Conservation (phyloP, 2,113 vertebrate genomes). For the Oncorhynchus keta region DNA sequence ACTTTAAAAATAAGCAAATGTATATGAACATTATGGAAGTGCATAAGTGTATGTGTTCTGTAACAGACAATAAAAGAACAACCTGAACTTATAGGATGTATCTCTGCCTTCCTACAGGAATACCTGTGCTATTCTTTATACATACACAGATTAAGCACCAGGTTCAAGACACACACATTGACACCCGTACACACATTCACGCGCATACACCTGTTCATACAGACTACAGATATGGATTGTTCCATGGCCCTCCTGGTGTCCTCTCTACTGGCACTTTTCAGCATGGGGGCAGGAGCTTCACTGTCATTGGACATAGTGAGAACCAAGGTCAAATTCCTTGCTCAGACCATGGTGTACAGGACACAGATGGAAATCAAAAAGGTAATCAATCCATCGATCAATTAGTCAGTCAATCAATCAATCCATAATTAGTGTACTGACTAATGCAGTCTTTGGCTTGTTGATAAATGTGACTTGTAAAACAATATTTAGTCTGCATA, state of each 20-base stretch:
- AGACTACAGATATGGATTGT: slow-evolving; percentile 63
- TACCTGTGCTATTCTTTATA: no score
- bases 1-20: slow-evolving; percentile 11
- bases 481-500: background rate
- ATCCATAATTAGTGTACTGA: background rate
- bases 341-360: slow-evolving; percentile 65
- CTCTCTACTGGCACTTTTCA: slow-evolving; percentile 53
- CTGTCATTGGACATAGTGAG: slow-evolving; percentile 56
- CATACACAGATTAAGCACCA: no score
- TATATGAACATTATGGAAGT: slow-evolving; percentile 1
- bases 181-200: background rate
- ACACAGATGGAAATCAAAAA: slow-evolving; percentile 69
- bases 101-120: no score
- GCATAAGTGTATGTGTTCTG: no score
- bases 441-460: background rate
- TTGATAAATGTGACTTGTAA: no score
- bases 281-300: slow-evolving; percentile 44
- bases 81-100: background rate
- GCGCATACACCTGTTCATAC: background rate
- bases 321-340: slow-evolving; percentile 62
- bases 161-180: background rate
- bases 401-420: background rate
- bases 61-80: no score
- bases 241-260: slow-evolving; percentile 45
- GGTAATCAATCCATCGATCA: slow-evolving; percentile 41